A percentile compares a stretch with the other conserved stretches of the same genome.
Evolutionary conservation across 2,888 invertebrate species (phyloP).

Genomic region (Clunio marinus): DNA sequence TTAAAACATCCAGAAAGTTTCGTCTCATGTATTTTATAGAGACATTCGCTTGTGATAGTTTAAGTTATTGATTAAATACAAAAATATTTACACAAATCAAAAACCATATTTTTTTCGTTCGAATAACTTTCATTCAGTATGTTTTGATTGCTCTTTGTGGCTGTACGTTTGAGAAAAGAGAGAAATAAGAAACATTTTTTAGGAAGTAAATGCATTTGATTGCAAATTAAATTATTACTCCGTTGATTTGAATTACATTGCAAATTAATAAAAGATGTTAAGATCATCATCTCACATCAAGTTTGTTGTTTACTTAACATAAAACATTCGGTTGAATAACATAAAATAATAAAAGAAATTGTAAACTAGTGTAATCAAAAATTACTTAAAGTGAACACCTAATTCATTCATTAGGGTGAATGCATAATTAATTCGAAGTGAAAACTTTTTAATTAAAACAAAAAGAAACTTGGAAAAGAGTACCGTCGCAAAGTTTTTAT

Average conservation of each 20-base stretch:
- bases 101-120: constrained; percentile 34
- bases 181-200: not conserved
- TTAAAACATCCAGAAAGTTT: not conserved
- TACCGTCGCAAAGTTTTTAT: constrained; percentile 10
- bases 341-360: constrained; percentile 9
- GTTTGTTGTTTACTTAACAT: too few relatives aligned
- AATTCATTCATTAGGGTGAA: not conserved
- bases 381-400: not conserved
- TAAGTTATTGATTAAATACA: constrained; percentile 21
- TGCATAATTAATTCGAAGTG: constrained; percentile 2
- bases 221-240: not conserved
- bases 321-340: too few relatives aligned
- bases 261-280: too few relatives aligned
- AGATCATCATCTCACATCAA: too few relatives aligned
- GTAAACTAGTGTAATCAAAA: constrained; percentile 5
- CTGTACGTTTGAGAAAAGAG: constrained; percentile 6
- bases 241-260: too few relatives aligned
- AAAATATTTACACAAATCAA: constrained; percentile 23
- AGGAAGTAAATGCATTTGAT: not conserved
- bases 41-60: constrained; percentile 30
- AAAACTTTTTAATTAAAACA: constrained; percentile 25
- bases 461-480: too few relatives aligned
- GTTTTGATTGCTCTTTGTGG: constrained; percentile 25
- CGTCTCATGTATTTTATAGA: constrained; percentile 12
- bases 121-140: constrained; percentile 22